Conservation (phyloP, 1,140 invertebrate species). For the Linepithema humile region DNA sequence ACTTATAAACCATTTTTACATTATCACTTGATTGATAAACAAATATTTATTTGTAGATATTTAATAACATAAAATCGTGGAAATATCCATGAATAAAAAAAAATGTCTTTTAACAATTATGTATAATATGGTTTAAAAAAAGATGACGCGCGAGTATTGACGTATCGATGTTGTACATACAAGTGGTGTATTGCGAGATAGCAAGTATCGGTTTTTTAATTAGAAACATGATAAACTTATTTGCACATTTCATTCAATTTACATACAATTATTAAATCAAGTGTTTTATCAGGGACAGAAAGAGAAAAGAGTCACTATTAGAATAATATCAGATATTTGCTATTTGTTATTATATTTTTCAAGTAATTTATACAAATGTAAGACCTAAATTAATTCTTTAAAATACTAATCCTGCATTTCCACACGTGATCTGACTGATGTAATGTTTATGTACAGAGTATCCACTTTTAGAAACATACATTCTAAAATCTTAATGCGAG, state of each 20-base stretch:
- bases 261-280: constrained; percentile 26
- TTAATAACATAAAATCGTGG: constrained; percentile 7
- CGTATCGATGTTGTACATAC: no score
- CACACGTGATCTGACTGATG: neutral
- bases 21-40: neutral
- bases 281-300: neutral
- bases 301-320: neutral
- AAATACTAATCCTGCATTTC: constrained; percentile 19
- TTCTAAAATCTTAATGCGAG: constrained; percentile 10
- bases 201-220: constrained; percentile 13
- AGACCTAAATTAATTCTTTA: constrained; percentile 12
- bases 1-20: constrained; percentile 19
- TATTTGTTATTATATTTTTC: constrained; percentile 37
- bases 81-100: constrained; percentile 17
- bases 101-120: neutral
- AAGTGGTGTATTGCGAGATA: constrained; percentile 20
- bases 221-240: constrained; percentile 10
- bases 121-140: neutral
- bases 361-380: constrained; percentile 46
- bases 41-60: constrained; percentile 3
- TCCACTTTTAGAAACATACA: neutral
- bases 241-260: neutral
- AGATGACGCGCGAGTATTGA: neutral
- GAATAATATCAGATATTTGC: neutral
- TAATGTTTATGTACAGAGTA: constrained; percentile 7